Evolutionary conservation across 2,888 invertebrate species (phyloP), one percentile per base, ranked within the genome.

Genomic region (Tachina fera): DNA sequence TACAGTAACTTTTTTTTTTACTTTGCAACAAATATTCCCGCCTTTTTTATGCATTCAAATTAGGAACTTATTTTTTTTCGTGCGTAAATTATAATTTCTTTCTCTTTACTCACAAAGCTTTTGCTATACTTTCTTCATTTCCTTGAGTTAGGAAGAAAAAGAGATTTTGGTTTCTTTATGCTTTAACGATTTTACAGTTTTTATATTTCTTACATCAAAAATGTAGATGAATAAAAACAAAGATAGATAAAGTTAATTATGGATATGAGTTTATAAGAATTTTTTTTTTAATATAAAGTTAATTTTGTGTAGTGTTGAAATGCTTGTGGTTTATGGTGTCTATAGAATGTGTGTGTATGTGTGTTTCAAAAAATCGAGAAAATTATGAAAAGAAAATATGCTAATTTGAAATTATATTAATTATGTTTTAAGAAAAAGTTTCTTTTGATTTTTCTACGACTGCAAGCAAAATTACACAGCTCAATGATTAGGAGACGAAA

Each of bases 71-170:
- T 75, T 49, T 53, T 71, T 68, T 81, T 47, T 80, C 83, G 47
- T 83, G 83, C 76, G 83, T 80, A 83, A 83, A 83, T 83, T 86
- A 83, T 83, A 83, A 83, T 80, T 86, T 75, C 76, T 83, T 79
- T 75, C 76, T 83, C 72, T 83, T 65, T n/a, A 67, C 47, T 61
- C 9, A 65, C 41, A 70, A 71, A 75, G 70, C 58, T 45, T 61
- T 67, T 79, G 19, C 19, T 65, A 67, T 72, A 16, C 31, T 67
- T 61, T 41, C 71, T 47, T 19, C 9, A 71, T 10, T 56, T 68
- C 65, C 67, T 71, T 45, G 45, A 31, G 31, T 6, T 31, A 6
- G 0, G 6, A 41, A 51, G 41, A 47, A 65, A 60, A 45, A 41
- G 39, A 72, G 80, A 83, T 63, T 86, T 86, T 79, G 43, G 51